Evolutionary conservation across 2,113 vertebrate species (phyloP), one percentile per base, ranked within the genome.

Genomic region (Dasypus novemcinctus): DNA sequence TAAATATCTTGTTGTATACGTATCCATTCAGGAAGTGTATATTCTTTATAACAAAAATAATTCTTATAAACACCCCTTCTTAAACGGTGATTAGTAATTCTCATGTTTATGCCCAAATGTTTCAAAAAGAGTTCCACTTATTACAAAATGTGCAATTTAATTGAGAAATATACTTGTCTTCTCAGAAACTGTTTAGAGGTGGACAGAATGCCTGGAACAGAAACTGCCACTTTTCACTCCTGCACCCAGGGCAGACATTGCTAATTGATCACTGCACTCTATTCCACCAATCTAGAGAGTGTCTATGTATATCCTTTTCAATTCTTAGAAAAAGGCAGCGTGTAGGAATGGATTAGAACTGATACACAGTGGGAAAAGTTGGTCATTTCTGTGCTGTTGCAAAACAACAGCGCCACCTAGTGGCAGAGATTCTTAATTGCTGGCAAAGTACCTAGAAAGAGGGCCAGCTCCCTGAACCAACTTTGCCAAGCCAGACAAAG

Each of bases 351-450:
- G 23, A 33, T 63, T 33, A 43, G 15, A 79, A 7, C 27, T 29
- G 13, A 11, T n/a, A 31, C 61, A 59, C 20, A 33, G 17, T 59
- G 15, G 1, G 5, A 2, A 7, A 49, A 52, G 7, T 11, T 2
- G 52, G 29, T 20, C 29, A 2, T 14, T 59, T 36, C 59, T 68
- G 18, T 13, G 66, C 66, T 18, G 18, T 52, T 33, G 36, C 38
- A 92, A 76, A 9, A 14, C 38, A 31, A 76, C 64, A 27, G 2
- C 31, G 17, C 92, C 96, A 82, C 85, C 96, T 91, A 63, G 75
- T 95, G 95, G 66, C 8, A 1, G 2, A 7, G 33, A 7, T 66
- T 93, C 17, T 49, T 93, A 96, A 97, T 96, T 97, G 96, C 96
- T 97, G 95, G 96, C 92, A 92, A 72, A 96, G 94, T 68, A 27